Base-by-base conservation (phyloP, 2,888 invertebrate genomes). In the Liodrosophila aerea region DNA sequence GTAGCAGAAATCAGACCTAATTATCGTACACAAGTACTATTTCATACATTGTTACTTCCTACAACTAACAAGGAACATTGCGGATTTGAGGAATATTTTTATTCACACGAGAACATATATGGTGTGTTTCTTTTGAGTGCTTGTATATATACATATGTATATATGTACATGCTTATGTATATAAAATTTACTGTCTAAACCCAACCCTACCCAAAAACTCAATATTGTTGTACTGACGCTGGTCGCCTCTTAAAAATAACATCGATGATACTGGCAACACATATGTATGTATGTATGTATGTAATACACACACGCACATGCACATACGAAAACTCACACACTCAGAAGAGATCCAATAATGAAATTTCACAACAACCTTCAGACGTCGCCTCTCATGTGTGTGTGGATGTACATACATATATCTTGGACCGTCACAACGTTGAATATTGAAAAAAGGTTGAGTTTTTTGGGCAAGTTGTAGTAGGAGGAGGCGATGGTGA, bases 341-440 rank as follows among this genome's bases (percentile, higher is more conserved):
- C 77, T 45, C 63, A 49, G 54, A 59, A 60, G 41, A 85, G 81
- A 85, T 67, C 78, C 81, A 73, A 86, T 85, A 85, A 85, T 86
- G 72, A 86, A 82, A 82, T 82, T 82, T 82, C 81, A 82, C 81
- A 81, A 81, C 86, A 81, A 82, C 86, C 86, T 86, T 82, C 78
- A 66, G 69, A 58, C 81, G 65, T 68, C 64, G 61, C 54, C 65
- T 64, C 51, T 62, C 61, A 15, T 53, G 22, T 60, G 15, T 54
- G 30, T 59, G 27, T 41, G 49, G 33, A 18, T 50, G 16, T 22
- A 3, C 36, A 5, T 52, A n/a, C 36, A 30, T 39, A 15, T 44
- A 12, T 64, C 61, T 81, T 80, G 67, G 73, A 61, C 73, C 64
- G 61, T 67, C 49, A 56, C 43, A 59, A 43, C 58, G 78, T 85